These are phyloP conservation scores for Psittacula derbiana DNA, from an alignment of 2,797 vertebrate species.

Conservation along the genomic window DNA sequence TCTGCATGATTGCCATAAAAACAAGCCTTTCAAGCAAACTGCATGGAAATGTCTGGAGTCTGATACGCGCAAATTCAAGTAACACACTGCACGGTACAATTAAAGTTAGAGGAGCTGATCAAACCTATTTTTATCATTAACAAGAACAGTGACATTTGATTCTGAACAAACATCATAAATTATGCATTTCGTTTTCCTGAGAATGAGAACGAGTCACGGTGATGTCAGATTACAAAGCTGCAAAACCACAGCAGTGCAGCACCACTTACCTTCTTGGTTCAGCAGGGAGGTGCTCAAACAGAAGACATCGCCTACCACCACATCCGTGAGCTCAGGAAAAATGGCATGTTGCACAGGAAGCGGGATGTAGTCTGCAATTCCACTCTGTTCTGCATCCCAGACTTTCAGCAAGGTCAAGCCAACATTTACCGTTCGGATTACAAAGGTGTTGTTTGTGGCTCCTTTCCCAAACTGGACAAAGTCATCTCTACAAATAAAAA, in stretches of 20 bases:
- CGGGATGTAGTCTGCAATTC: conserved; percentile 86
- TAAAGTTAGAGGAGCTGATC: not conserved
- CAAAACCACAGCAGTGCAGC: not conserved
- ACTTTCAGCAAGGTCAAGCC: conserved; percentile 87
- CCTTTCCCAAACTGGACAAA: conserved; percentile 89
- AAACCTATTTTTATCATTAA: conserved; percentile 31
- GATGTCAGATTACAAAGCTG: not conserved
- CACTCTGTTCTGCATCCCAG: conserved; percentile 83
- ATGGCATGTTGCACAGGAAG: conserved; percentile 89
- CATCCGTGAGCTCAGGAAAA: conserved; percentile 73
- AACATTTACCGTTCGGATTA: conserved; percentile 83
- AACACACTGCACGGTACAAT: not conserved
- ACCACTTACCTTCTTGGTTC: conserved; percentile 71
- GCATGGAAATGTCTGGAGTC: no score
- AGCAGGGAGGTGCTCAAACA: conserved; percentile 69
- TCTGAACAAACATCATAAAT: conserved; percentile 29
- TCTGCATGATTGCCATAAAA: not conserved
- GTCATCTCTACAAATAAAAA: conserved; percentile 83
- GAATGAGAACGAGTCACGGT: not conserved
- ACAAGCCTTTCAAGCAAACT: no score
- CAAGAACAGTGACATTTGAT: conserved; percentile 37
- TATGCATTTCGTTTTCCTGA: not conserved
- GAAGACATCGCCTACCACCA: conserved; percentile 85
- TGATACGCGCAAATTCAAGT: not conserved
- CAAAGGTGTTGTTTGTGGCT: conserved; percentile 84